These are phyloP conservation scores for Ecdyonurus torrentis DNA, from an alignment of 2,888 invertebrate species.

Conservation along the genomic window DNA sequence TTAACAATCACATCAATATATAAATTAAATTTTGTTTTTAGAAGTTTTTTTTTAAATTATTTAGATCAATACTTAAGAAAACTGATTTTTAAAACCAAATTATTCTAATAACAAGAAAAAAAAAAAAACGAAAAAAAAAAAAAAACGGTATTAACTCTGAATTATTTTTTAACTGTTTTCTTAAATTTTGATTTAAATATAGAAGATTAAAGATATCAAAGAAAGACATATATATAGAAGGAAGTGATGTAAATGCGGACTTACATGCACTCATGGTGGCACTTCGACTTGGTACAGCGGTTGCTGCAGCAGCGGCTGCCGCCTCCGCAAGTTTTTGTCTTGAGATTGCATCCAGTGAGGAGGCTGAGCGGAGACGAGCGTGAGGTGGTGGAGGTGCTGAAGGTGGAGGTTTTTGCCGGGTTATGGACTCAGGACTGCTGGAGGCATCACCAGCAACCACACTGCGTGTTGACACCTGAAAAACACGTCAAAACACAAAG, in stretches of 20 bases:
- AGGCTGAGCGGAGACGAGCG: constrained; percentile 22
- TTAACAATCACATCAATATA: neutral
- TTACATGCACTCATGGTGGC: constrained; percentile 40
- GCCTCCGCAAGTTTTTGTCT: constrained; percentile 1
- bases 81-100: too few relatives aligned
- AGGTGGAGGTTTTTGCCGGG: neutral
- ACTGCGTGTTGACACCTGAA: neutral
- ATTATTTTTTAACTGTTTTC: too few relatives aligned
- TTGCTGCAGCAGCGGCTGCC: constrained; percentile 12
- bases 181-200: neutral
- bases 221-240: neutral
- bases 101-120: too few relatives aligned
- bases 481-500: too few relatives aligned
- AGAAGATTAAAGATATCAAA: neutral
- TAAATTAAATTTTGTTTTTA: neutral
- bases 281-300: constrained; percentile 26
- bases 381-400: neutral
- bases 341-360: constrained; percentile 40
- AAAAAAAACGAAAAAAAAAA: too few relatives aligned
- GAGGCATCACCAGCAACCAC: neutral
- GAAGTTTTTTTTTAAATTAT: neutral
- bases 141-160: neutral
- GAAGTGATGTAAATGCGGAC: constrained; percentile 19
- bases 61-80: too few relatives aligned
- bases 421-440: constrained; percentile 5